Evolutionary conservation across 2,113 vertebrate genomes (phyloP).

Genomic region (Corydoras sp.): DNA sequence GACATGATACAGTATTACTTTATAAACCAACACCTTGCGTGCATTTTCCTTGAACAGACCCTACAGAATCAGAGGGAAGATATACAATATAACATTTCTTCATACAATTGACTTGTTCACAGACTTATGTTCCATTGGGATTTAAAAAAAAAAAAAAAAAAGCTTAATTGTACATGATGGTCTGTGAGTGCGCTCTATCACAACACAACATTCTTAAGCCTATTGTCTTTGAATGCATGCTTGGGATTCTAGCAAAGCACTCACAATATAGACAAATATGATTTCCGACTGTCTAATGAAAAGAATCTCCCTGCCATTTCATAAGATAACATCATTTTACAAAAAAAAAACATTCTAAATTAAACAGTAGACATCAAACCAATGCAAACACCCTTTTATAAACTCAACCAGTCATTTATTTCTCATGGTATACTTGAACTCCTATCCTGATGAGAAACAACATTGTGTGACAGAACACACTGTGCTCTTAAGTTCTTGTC

Average conservation of each 20-base stretch:
- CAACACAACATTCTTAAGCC: slow-evolving; percentile 25
- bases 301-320: slow-evolving; percentile 31
- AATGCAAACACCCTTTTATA: slow-evolving; percentile 13
- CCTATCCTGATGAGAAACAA: slow-evolving; percentile 9
- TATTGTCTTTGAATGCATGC: slow-evolving; percentile 29
- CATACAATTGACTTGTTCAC: slow-evolving; percentile 41
- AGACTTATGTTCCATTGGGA: slow-evolving; percentile 32
- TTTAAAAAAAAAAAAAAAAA: slow-evolving; percentile 6
- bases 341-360: slow-evolving; percentile 14
- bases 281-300: slow-evolving; percentile 22
- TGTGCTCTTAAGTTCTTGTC: slow-evolving; percentile 6
- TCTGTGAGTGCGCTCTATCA: slow-evolving; percentile 23
- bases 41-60: slow-evolving; percentile 26
- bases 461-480: slow-evolving; percentile 15
- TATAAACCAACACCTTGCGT: slow-evolving; percentile 35
- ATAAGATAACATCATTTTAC: not conserved
- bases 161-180: slow-evolving; percentile 28
- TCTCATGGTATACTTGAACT: slow-evolving; percentile 29
- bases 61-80: slow-evolving; percentile 34
- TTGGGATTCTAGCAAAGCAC: slow-evolving; percentile 36
- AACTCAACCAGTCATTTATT: slow-evolving; percentile 21
- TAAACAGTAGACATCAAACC: slow-evolving; percentile 21
- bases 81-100: slow-evolving; percentile 37
- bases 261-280: slow-evolving; percentile 19
- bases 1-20: slow-evolving; percentile 34